Evolutionary conservation across 2,888 invertebrate genomes (phyloP).

Genomic region (Limnephilus rhombicus): DNA sequence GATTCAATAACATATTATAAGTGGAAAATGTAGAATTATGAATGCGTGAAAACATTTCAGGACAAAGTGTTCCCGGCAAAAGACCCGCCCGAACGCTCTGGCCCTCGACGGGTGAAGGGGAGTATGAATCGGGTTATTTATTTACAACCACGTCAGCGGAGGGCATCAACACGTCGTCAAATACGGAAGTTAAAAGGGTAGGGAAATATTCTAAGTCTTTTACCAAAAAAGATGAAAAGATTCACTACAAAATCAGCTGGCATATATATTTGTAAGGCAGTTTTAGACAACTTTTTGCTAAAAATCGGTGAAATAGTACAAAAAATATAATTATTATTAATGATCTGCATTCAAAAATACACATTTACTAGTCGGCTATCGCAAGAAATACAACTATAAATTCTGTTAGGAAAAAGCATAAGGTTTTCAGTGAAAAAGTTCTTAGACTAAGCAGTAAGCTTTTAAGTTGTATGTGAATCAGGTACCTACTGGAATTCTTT

Average conservation of each 20-base stretch:
- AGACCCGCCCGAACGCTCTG: conserved; percentile 18
- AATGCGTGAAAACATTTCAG: background rate
- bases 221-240: background rate
- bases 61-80: background rate
- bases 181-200: background rate
- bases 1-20: background rate
- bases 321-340: too few species aligned
- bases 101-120: background rate
- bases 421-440: too few species aligned
- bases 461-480: too few species aligned
- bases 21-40: background rate
- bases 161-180: background rate
- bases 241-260: background rate
- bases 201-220: background rate
- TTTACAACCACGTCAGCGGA: conserved; percentile 29
- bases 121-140: conserved; percentile 44
- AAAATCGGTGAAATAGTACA: background rate
- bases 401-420: too few species aligned
- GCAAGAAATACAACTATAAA: too few species aligned
- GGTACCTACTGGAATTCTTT: too few species aligned
- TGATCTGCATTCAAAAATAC: too few species aligned
- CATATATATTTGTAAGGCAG: background rate
- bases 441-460: too few species aligned
- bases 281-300: background rate
- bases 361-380: too few species aligned